Evolutionary conservation across 2,113 vertebrate genomes (phyloP), one percentile per base, ranked within the genome.

Genomic region (Prunella himalayana): DNA sequence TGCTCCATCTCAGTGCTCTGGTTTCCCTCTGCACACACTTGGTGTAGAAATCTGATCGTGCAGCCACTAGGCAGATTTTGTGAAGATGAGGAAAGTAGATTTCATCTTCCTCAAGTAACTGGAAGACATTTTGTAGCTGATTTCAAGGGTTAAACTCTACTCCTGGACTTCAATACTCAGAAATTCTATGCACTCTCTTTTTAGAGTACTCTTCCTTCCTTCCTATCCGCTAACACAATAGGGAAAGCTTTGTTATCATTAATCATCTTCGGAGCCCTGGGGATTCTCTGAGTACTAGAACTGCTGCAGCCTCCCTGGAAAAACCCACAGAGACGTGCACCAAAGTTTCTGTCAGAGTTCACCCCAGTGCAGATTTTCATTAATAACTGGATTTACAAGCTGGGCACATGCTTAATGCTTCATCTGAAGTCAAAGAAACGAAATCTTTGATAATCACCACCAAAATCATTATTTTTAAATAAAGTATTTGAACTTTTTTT

Each of bases 131-230:
- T 5, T 42, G 22, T 9, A 69, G 65, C 21, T 1, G 0, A 70
- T 95, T 71, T 65, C 75, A 95, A 91, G 86, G 87, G 86, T 92
- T 96, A 95, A 95, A 86, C 66, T 71, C 79, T 24, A 35, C 69
- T 94, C 63, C 72, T 78, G 84, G 79, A 76, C 87, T 87, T 88
- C 94, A 94, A 42, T 44, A 76, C 86, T 88, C 63, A 78, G 84
- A 89, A 84, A 95, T 93, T 91, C 86, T 91, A 91, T 83, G 88
- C 81, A 82, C 91, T 97, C 93, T 94, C 95, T 93, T 92, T 97
- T 94, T 83, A 91, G 88, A 96, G 94, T 70, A 85, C 71, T 96
- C 97, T 98, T 98, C 97, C 97, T 98, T 97, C 97, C 97, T 98
- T 95, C 97, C 97, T 97, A 94, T 92, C 90, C 1, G 2, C 91